These are phyloP conservation scores for Neoaliturus tenellus DNA, from an alignment of 2,888 invertebrate species.

Conservation along the genomic window DNA sequence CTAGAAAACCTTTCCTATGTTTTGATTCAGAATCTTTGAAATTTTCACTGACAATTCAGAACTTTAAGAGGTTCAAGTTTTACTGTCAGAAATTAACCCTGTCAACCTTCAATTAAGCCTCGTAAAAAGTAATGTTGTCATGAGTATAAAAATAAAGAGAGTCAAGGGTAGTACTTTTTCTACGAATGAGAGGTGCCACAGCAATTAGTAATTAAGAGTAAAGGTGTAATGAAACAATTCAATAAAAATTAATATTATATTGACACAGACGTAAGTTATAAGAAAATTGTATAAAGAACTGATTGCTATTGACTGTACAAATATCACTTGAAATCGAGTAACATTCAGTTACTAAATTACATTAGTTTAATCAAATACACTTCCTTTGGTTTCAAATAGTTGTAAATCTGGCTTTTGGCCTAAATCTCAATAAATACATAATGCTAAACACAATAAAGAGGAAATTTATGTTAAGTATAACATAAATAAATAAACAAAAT, in stretches of 20 bases:
- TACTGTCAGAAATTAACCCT: too few relatives aligned
- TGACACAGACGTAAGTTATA: slow-evolving; percentile 52
- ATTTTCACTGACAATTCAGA: too few relatives aligned
- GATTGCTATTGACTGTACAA: slow-evolving; percentile 51
- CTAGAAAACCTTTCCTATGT: too few relatives aligned
- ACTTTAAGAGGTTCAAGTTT: too few relatives aligned
- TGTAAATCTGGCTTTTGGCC: slow-evolving; percentile 3
- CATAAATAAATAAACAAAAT: background rate
- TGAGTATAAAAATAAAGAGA: too few relatives aligned
- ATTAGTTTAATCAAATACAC: slow-evolving; percentile 20
- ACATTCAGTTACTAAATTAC: slow-evolving; percentile 39
- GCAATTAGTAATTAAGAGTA: too few relatives aligned
- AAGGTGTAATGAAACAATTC: background rate
- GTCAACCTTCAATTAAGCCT: too few relatives aligned
- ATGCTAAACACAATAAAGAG: background rate
- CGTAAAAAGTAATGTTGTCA: too few relatives aligned
- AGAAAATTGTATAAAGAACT: slow-evolving; percentile 52
- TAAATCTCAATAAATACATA: slow-evolving; percentile 4
- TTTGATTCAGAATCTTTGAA: too few relatives aligned
- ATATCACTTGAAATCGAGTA: slow-evolving; percentile 47
- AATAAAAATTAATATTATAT: slow-evolving; percentile 51
- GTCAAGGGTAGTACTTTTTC: too few relatives aligned
- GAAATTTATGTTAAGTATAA: background rate
- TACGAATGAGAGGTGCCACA: too few relatives aligned
- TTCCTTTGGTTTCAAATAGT: slow-evolving; percentile 45